These are phyloP conservation scores for Petrocephalus zakoni DNA, from an alignment of 2,113 vertebrate species.

Conservation along the genomic window DNA sequence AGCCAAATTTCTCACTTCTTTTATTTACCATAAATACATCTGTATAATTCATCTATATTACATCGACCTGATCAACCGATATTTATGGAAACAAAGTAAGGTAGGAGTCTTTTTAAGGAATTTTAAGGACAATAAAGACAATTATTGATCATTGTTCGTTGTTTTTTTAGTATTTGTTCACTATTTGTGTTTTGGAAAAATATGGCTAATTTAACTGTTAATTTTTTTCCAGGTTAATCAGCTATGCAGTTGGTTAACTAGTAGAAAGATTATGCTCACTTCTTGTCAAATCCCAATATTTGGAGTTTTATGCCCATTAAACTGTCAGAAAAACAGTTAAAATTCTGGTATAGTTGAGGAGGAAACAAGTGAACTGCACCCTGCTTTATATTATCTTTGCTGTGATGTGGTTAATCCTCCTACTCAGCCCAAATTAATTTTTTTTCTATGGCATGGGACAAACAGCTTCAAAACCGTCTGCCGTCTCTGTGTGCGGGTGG, in stretches of 20 bases:
- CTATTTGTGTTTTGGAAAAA: neutral
- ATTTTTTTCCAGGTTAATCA: neutral
- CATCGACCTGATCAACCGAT: neutral
- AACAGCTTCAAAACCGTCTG: neutral
- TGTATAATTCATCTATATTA: neutral
- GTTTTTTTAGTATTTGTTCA: neutral
- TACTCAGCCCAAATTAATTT: neutral
- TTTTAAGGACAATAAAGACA: neutral
- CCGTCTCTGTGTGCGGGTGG: neutral
- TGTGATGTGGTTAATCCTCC: neutral
- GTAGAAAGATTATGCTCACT: neutral
- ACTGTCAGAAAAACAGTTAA: too few relatives aligned
- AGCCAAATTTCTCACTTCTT: neutral
- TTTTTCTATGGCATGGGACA: neutral
- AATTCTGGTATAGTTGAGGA: neutral
- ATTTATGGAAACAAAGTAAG: neutral
- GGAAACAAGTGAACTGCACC: neutral
- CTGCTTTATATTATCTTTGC: neutral
- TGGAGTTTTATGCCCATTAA: neutral
- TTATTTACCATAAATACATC: neutral
- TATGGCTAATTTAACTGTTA: neutral
- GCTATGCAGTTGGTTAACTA: neutral
- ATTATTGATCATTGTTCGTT: neutral
- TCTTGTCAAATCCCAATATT: neutral
- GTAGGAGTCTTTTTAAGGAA: neutral